Conservation (phyloP, 1,140 invertebrate species). For the Bicyclus anynana region DNA sequence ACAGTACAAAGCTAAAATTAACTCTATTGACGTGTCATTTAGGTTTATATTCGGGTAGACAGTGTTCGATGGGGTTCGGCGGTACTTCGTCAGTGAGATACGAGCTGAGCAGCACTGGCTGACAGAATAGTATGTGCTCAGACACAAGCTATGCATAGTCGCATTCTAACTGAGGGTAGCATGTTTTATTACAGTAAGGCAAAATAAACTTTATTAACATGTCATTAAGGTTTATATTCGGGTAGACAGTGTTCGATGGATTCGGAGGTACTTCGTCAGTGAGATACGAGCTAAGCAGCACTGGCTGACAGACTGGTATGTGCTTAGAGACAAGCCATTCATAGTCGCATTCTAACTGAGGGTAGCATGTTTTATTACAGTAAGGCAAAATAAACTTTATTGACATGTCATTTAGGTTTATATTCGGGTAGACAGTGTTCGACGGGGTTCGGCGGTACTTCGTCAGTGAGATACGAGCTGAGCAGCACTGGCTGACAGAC, state of each 20-base stretch:
- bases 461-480: conserved; percentile 60
- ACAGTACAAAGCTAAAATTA: background rate
- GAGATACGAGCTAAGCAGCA: conserved; percentile 55
- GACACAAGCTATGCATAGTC: conserved; percentile 41
- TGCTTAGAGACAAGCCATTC: conserved; percentile 41
- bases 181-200: background rate
- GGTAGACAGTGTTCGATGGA: conserved; percentile 54
- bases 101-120: conserved; percentile 52
- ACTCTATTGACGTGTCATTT: conserved; percentile 23
- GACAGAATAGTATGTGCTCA: conserved; percentile 51
- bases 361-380: background rate
- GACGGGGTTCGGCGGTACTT: conserved; percentile 39
- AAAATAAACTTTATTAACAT: conserved; percentile 8
- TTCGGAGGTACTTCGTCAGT: conserved; percentile 52
- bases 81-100: conserved; percentile 58
- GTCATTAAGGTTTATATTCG: conserved; percentile 47
- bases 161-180: too few species aligned
- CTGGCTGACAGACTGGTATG: conserved; percentile 60
- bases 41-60: conserved; percentile 58
- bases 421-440: conserved; percentile 60
- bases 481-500: conserved; percentile 62
- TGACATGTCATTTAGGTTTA: conserved; percentile 35
- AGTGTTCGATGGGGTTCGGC: conserved; percentile 44
- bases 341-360: too few species aligned
- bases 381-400: conserved; percentile 9